Evolutionary conservation across 2,113 vertebrate genomes (phyloP).

Genomic region (Elephantulus edwardii): DNA sequence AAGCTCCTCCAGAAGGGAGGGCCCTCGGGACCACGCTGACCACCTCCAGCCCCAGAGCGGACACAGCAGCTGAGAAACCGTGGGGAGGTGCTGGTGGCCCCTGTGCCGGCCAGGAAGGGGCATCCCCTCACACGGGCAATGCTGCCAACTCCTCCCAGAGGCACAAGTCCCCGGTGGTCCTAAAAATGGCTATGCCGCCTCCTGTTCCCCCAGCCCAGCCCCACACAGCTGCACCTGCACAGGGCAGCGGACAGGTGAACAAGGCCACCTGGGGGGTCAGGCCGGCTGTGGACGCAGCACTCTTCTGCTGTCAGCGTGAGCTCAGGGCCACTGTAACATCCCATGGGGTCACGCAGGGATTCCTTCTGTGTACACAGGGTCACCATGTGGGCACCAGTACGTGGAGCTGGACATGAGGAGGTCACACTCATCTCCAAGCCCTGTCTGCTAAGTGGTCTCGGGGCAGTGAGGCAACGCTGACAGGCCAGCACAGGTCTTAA

Average conservation of each 20-base stretch:
- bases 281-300: too few relatives aligned
- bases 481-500: too few relatives aligned
- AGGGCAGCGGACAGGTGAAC: too few relatives aligned
- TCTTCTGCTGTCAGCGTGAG: too few relatives aligned
- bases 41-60: neutral
- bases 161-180: neutral
- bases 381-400: too few relatives aligned
- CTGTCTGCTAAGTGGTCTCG: too few relatives aligned
- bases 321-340: too few relatives aligned
- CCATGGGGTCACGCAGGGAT: too few relatives aligned
- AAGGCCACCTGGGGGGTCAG: neutral
- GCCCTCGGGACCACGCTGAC: neutral
- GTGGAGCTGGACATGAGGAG: too few relatives aligned
- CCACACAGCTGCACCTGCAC: neutral
- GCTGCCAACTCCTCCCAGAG: rapidly evolving
- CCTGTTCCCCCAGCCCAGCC: neutral
- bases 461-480: too few relatives aligned
- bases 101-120: neutral
- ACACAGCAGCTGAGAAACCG: rapidly evolving
- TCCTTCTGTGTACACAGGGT: too few relatives aligned
- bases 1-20: neutral
- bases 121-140: neutral
- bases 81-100: neutral
- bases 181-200: neutral
- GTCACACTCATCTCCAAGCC: too few relatives aligned